These are phyloP conservation scores for Penaeus chinensis DNA, from an alignment of 1,140 invertebrate genomes.

Conservation along the genomic window DNA sequence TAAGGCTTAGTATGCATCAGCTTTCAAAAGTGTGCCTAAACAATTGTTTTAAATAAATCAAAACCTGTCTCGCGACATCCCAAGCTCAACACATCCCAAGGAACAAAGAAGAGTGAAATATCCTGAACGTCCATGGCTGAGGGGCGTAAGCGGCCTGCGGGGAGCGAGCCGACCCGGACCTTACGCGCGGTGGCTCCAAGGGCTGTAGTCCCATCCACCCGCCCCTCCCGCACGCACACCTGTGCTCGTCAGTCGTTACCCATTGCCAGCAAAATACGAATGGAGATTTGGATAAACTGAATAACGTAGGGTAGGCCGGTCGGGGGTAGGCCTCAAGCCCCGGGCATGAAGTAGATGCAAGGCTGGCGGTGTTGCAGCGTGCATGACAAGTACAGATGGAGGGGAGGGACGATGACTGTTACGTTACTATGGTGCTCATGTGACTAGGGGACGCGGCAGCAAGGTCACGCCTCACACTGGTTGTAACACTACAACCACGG, in stretches of 20 bases:
- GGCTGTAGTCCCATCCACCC: not conserved
- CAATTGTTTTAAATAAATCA: constrained; percentile 29
- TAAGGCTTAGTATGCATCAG: too few relatives aligned
- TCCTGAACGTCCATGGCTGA: constrained; percentile 8
- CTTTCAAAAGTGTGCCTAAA: not conserved
- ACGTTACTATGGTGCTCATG: not conserved
- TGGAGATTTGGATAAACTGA: constrained; percentile 53
- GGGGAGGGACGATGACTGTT: not conserved
- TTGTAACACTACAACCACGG: not conserved
- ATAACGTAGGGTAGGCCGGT: constrained; percentile 23
- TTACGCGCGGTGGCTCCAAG: not conserved
- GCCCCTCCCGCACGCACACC: not conserved
- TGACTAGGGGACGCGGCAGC: constrained; percentile 36
- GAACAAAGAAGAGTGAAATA: constrained; percentile 62
- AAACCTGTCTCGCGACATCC: constrained; percentile 50
- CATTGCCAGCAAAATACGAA: constrained; percentile 59
- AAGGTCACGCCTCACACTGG: constrained; percentile 40
- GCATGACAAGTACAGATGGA: not conserved
- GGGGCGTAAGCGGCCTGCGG: constrained; percentile 9
- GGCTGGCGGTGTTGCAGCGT: not conserved
- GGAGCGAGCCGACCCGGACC: not conserved
- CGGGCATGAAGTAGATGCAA: not conserved
- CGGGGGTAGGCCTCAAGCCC: constrained; percentile 1
- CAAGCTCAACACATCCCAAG: constrained; percentile 52
- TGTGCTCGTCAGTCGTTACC: constrained; percentile 26